Percentiles rank a stretch among this genome's conserved stretches.
Conservation (phyloP, 2,797 vertebrate species). For the Tauraco hartlaubi region DNA sequence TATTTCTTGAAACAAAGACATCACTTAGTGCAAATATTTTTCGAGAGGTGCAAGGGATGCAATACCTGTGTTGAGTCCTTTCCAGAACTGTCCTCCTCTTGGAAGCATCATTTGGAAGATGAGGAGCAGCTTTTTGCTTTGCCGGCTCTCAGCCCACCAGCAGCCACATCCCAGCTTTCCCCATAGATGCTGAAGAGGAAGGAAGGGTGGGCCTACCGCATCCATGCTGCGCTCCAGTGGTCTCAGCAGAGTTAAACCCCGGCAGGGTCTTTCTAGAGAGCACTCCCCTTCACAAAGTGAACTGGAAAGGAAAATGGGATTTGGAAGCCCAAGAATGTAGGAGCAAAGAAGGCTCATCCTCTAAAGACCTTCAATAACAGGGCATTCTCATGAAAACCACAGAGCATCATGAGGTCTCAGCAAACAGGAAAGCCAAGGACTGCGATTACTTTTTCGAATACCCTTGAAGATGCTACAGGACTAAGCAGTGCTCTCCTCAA, state of each 20-base stretch:
- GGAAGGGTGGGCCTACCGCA: fast-evolving
- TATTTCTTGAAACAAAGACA: slow-evolving; percentile 36
- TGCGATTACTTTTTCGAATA: background rate
- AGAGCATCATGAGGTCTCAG: background rate
- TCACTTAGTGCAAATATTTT: background rate
- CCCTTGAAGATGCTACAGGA: background rate
- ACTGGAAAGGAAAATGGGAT: background rate
- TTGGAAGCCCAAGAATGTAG: background rate
- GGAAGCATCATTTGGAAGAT: background rate
- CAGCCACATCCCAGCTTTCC: background rate
- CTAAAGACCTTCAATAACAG: background rate
- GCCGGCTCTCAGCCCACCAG: background rate
- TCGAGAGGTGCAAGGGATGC: background rate
- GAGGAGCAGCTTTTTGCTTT: background rate
- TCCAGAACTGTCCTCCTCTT: background rate
- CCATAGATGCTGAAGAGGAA: background rate
- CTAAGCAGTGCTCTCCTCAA: background rate
- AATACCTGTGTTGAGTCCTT: background rate
- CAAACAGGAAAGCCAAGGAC: background rate
- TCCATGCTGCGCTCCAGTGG: background rate
- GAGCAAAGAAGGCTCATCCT: background rate
- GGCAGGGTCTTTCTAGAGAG: background rate
- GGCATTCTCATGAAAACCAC: background rate
- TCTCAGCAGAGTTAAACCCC: background rate
- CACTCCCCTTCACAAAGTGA: background rate